phyloP scores from a whole-genome alignment of 1,140 invertebrate genomes.

The Littorina saxatilis region DNA sequence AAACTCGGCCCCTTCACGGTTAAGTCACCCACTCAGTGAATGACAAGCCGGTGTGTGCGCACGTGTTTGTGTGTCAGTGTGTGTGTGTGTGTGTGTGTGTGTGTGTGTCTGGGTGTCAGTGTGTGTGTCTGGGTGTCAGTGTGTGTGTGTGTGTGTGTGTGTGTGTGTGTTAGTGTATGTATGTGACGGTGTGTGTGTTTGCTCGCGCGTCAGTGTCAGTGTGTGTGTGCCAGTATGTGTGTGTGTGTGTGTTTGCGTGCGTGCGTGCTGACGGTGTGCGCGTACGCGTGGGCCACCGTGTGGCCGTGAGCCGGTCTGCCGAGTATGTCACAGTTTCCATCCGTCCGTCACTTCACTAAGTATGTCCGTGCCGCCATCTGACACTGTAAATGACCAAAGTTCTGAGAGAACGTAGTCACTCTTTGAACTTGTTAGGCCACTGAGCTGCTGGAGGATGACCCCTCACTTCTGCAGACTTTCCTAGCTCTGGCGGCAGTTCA shows the following conservation, averaged over 20 bases:
- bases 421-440: too few species aligned
- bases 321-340: not conserved
- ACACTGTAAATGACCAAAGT: not conserved
- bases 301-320: too few species aligned
- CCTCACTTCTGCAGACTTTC: too few species aligned
- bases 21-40: too few species aligned
- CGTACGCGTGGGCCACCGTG: not conserved
- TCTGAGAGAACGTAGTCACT: too few species aligned
- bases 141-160: not conserved
- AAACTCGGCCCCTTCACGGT: too few species aligned
- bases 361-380: not conserved
- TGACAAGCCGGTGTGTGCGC: not conserved
- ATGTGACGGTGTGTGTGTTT: constrained; percentile 8
- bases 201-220: not conserved
- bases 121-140: not conserved
- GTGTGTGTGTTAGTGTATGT: too few species aligned
- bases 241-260: constrained; percentile 19
- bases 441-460: too few species aligned
- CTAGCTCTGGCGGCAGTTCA: too few species aligned
- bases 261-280: constrained; percentile 1
- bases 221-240: not conserved
- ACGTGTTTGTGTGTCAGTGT: not conserved
- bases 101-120: not conserved
- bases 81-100: not conserved
- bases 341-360: not conserved